These are phyloP conservation scores for Elaphurus davidianus DNA, from an alignment of 2,113 vertebrate genomes.

Conservation along the genomic window DNA sequence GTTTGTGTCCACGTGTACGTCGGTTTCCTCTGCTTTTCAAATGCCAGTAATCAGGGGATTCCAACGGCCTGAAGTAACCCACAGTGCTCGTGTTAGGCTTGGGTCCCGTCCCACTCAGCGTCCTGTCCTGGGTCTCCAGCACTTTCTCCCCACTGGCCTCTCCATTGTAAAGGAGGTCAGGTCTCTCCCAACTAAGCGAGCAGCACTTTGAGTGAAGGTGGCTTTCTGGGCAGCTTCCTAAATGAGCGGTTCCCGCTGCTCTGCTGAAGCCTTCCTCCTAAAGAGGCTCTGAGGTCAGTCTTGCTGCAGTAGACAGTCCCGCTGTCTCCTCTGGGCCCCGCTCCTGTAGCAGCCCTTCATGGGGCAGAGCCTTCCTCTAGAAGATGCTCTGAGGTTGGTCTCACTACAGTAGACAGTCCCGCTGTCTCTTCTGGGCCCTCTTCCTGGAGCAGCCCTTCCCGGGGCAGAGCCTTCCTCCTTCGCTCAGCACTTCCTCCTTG, in stretches of 20 bases:
- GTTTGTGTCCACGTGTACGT: fast-evolving
- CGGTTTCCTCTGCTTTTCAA: neutral
- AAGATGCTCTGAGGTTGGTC: neutral
- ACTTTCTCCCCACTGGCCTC: neutral
- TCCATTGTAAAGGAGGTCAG: neutral
- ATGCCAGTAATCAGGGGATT: neutral
- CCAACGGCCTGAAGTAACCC: neutral
- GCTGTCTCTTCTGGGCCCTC: too few relatives aligned
- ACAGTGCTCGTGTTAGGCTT: fast-evolving
- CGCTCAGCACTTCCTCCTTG: fast-evolving
- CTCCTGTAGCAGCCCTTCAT: neutral
- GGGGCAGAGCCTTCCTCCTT: neutral
- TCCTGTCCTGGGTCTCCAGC: neutral
- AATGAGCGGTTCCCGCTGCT: neutral
- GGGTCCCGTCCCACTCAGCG: fast-evolving
- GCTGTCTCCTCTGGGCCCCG: too few relatives aligned
- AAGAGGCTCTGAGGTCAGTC: neutral
- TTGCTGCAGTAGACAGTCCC: fast-evolving
- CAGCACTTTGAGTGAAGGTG: neutral
- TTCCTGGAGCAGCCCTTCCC: neutral
- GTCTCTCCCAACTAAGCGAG: neutral
- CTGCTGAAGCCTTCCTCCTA: neutral
- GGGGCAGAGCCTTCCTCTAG: neutral
- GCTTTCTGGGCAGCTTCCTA: neutral
- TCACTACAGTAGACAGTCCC: fast-evolving